These are phyloP conservation scores for Sitodiplosis mosellana DNA, from an alignment of 1,140 invertebrate species.

Conservation along the genomic window DNA sequence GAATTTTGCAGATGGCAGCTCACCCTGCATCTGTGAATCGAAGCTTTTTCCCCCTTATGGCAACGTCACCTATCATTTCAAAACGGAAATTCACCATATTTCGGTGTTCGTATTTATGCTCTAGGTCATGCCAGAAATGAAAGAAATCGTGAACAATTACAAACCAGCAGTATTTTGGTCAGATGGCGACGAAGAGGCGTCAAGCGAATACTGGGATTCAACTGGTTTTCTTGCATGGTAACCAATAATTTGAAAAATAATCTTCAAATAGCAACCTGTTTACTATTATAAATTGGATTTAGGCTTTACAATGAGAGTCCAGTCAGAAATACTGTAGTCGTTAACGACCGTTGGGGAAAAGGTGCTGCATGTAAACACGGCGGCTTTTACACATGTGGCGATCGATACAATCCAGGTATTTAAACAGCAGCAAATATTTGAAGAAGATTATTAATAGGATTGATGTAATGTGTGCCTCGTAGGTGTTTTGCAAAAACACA, in stretches of 20 bases:
- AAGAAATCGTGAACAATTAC: constrained; percentile 57
- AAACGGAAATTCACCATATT: not conserved
- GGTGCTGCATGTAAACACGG: constrained; percentile 69
- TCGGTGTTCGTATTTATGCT: not conserved
- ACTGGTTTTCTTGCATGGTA: constrained; percentile 69
- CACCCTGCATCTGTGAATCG: not conserved
- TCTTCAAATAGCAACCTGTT: no score
- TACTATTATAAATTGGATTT: no score
- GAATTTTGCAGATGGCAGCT: not conserved
- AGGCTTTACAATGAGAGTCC: constrained; percentile 83
- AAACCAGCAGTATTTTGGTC: constrained; percentile 85
- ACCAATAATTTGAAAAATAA: no score
- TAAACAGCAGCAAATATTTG: no score
- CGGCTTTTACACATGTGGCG: constrained; percentile 66
- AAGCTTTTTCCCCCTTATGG: not conserved
- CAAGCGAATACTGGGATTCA: constrained; percentile 63
- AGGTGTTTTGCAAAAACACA: constrained; percentile 51
- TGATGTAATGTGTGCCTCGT: no score
- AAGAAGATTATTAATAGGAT: no score
- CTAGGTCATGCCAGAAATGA: constrained; percentile 46
- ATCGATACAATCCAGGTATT: constrained; percentile 71
- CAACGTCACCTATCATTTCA: not conserved
- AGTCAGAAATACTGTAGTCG: constrained; percentile 73
- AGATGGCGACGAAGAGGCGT: constrained; percentile 76
- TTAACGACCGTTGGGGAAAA: constrained; percentile 57